A percentile compares a stretch with the other conserved stretches of the same genome.
Conservation (phyloP, 2,113 vertebrate genomes). For the Mandrillus leucophaeus region DNA sequence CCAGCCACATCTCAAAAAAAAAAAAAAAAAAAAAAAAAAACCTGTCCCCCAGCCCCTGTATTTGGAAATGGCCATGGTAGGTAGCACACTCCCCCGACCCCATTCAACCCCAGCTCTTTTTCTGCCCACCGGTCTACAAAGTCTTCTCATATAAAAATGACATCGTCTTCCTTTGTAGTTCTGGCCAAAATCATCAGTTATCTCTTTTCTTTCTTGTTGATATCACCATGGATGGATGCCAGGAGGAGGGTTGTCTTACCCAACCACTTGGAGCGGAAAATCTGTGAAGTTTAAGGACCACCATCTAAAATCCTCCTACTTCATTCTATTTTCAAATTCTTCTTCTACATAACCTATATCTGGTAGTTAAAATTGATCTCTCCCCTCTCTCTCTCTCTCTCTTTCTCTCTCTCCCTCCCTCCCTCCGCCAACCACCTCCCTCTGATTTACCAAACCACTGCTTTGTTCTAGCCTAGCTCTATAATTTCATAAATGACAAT, state of each 20-base stretch:
- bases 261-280: background rate
- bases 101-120: background rate
- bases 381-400: background rate
- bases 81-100: background rate
- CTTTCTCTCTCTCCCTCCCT: no score
- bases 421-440: no score
- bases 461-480: background rate
- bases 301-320: background rate
- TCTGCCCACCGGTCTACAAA: background rate
- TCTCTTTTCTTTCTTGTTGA: background rate
- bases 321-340: background rate
- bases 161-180: background rate
- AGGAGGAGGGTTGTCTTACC: background rate
- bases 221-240: background rate
- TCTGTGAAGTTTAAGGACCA: background rate
- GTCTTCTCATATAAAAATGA: background rate
- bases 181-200: background rate
- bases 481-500: background rate
- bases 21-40: background rate
- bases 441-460: background rate
- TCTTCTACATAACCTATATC: background rate
- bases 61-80: background rate
- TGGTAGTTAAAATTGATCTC: background rate
- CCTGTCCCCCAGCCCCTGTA: rapidly evolving
- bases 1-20: background rate